phyloP scores from a whole-genome alignment of 2,113 vertebrate genomes.

The Grammomys dolichurus region DNA sequence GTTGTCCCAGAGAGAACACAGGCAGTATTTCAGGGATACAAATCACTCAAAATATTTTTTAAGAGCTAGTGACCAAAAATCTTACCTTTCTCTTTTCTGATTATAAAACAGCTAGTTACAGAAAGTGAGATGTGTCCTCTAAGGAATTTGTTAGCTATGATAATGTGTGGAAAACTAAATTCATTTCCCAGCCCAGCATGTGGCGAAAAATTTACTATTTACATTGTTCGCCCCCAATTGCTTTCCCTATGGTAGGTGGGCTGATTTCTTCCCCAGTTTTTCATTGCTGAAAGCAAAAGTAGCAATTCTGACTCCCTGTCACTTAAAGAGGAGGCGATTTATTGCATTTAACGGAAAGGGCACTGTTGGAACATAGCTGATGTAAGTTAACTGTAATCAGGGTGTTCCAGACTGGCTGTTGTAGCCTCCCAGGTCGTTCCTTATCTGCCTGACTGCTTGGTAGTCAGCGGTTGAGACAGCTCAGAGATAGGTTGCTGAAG shows the following conservation, averaged over 20 bases:
- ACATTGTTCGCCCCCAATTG: background rate
- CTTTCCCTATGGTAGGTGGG: background rate
- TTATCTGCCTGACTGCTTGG: conserved; percentile 6
- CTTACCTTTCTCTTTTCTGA: background rate
- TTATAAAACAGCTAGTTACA: background rate
- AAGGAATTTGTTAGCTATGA: conserved; percentile 3
- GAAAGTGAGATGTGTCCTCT: background rate
- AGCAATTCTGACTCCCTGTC: conserved; percentile 51
- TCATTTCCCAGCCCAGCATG: background rate
- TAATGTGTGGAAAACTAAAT: background rate
- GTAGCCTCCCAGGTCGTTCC: background rate
- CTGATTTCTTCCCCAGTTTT: background rate
- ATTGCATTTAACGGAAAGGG: conserved; percentile 62
- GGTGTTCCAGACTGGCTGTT: background rate
- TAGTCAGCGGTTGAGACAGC: background rate
- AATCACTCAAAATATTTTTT: conserved; percentile 51
- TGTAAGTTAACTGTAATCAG: conserved; percentile 25
- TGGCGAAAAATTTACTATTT: background rate
- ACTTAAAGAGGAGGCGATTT: conserved; percentile 68
- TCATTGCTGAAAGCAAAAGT: conserved; percentile 53
- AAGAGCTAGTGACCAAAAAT: background rate
- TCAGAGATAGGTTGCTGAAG: background rate
- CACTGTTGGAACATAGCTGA: background rate
- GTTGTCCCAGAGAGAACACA: background rate
- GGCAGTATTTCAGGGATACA: conserved; percentile 45